A percentile compares a stretch with the other conserved stretches of the same genome.
These are phyloP conservation scores for Solea senegalensis DNA, from an alignment of 2,113 vertebrate species.

Conservation along the genomic window DNA sequence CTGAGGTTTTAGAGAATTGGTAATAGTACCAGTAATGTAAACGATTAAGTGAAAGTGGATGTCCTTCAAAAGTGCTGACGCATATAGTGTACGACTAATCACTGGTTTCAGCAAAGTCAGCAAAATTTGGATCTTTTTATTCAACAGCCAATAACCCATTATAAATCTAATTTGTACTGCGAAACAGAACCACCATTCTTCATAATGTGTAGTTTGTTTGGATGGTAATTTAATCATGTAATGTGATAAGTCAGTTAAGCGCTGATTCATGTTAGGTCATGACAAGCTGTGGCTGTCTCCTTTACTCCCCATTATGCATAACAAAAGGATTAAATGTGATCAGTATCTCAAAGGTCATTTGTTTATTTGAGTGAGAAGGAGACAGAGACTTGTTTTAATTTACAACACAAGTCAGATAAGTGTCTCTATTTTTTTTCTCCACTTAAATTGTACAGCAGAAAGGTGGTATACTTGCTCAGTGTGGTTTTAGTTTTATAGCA, in stretches of 20 bases:
- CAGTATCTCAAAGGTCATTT: conserved; percentile 22
- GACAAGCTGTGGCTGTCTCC: not conserved
- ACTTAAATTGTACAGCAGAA: not conserved
- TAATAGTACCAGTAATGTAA: not conserved
- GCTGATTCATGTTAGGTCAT: conserved; percentile 5
- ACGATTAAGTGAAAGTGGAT: not conserved
- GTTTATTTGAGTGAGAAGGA: not conserved
- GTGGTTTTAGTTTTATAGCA: no score
- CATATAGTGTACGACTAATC: not conserved
- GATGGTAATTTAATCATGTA: not conserved
- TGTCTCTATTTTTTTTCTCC: not conserved
- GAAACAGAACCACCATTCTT: not conserved
- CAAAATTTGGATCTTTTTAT: not conserved
- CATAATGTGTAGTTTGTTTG: not conserved
- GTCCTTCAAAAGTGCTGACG: not conserved
- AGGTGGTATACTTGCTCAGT: not conserved
- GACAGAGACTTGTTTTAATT: not conserved
- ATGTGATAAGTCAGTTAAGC: not conserved
- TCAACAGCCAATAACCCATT: not conserved
- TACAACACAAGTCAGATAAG: not conserved
- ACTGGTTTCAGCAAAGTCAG: not conserved
- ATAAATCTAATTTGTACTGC: not conserved
- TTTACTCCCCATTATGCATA: conserved; percentile 10
- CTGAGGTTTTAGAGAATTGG: not conserved
- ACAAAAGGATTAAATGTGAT: not conserved